Conservation (phyloP, 2,888 invertebrate genomes). For the Mesorhabditis spiculigera region DNA sequence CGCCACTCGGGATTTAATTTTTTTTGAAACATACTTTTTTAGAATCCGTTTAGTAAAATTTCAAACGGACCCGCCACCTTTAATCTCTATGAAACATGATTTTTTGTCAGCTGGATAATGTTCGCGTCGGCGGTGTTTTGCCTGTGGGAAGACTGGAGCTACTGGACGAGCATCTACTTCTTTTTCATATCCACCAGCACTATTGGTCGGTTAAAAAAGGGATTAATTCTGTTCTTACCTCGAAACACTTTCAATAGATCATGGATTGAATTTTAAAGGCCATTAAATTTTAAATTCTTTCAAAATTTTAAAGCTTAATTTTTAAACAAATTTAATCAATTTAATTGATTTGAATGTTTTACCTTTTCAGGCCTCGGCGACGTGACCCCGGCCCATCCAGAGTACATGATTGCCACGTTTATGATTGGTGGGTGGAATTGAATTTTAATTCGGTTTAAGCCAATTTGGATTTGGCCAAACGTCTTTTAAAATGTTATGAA, state of each 20-base stretch:
- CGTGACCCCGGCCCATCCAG: conserved; percentile 61
- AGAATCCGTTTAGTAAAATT: no score
- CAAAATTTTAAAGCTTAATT: background rate
- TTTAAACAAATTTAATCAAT: no score
- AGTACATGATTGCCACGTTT: conserved; percentile 61
- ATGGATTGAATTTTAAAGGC: no score
- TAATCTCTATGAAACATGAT: background rate
- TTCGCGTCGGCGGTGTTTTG: conserved; percentile 83
- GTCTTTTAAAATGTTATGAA: no score
- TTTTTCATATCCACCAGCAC: conserved; percentile 57
- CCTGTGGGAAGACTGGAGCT: conserved; percentile 55
- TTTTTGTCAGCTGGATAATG: conserved; percentile 73
- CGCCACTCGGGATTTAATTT: no score
- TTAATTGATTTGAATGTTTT: background rate
- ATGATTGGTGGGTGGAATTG: conserved; percentile 26
- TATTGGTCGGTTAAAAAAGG: conserved; percentile 28
- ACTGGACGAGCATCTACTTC: conserved; percentile 56
- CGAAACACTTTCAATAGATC: no score
- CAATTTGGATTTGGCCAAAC: background rate
- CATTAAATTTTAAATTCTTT: background rate
- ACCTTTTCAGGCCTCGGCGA: conserved; percentile 60
- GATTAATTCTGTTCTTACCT: conserved; percentile 7
- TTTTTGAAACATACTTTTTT: no score
- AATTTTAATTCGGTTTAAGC: background rate
- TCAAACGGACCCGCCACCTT: no score